A percentile compares a stretch with the other conserved stretches of the same genome.
phyloP scores from a whole-genome alignment of 2,888 invertebrate genomes.

The Lepidonotus clava region DNA sequence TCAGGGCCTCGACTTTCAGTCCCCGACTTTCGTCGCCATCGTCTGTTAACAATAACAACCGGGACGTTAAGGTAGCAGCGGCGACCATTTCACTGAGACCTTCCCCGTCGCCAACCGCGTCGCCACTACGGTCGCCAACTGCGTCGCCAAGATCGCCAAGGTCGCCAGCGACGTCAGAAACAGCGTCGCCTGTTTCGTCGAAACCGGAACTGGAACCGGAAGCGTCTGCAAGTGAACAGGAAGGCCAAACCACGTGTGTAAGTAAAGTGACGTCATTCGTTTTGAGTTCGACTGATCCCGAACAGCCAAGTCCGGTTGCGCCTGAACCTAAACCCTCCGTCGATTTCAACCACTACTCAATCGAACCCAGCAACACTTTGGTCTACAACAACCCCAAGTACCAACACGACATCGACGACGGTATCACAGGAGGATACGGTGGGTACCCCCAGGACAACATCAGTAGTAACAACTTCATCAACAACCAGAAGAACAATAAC shows the following conservation, averaged over 20 bases:
- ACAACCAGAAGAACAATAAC: too few relatives aligned
- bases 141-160: neutral
- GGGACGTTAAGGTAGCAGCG: slow-evolving; percentile 18
- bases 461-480: neutral
- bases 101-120: neutral
- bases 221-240: neutral
- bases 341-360: neutral
- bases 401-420: neutral
- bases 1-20: slow-evolving; percentile 25
- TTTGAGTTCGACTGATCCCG: neutral
- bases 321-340: neutral
- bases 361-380: neutral
- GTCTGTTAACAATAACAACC: neutral
- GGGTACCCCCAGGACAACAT: neutral
- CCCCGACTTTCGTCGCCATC: slow-evolving; percentile 21
- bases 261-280: slow-evolving; percentile 24
- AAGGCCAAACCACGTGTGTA: slow-evolving; percentile 1
- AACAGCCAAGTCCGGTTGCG: neutral
- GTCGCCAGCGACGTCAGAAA: neutral
- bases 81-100: slow-evolving; percentile 35
- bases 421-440: neutral
- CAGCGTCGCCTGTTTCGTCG: neutral
- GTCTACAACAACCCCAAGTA: slow-evolving; percentile 1
- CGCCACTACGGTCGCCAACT: neutral
- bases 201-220: too few relatives aligned